Evolutionary conservation across 2,888 invertebrate species (phyloP).

Genomic region (Dorcus parallelipipedus): DNA sequence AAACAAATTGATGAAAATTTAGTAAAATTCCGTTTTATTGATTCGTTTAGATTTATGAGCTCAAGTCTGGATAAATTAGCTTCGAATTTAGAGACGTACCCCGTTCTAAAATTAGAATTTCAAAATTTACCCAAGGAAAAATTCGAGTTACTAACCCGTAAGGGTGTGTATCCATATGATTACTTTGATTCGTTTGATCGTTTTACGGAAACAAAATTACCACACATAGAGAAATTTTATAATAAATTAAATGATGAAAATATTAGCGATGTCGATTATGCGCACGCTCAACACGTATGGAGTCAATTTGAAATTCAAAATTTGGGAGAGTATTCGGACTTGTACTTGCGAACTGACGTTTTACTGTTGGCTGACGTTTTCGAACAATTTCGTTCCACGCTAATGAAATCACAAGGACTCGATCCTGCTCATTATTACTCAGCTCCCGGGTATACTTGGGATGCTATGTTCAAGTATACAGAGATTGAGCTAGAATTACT

Average conservation of each 20-base stretch:
- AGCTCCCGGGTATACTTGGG: slow-evolving; percentile 5
- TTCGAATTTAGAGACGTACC: slow-evolving; percentile 4
- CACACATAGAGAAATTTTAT: slow-evolving; percentile 24
- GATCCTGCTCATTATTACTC: slow-evolving; percentile 14
- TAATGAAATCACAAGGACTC: background rate
- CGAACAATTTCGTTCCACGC: slow-evolving; percentile 3
- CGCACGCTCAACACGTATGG: slow-evolving; percentile 35
- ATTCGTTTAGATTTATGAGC: slow-evolving; percentile 28
- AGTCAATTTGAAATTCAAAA: slow-evolving; percentile 28
- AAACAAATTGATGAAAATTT: slow-evolving; percentile 19
- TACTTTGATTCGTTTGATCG: slow-evolving; percentile 12
- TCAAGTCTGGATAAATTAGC: slow-evolving; percentile 26
- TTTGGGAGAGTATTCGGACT: slow-evolving; percentile 33
- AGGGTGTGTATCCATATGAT: slow-evolving; percentile 30
- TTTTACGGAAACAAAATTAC: slow-evolving; percentile 22
- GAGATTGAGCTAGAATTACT: background rate
- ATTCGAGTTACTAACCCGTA: slow-evolving; percentile 15
- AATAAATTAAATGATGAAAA: slow-evolving; percentile 21
- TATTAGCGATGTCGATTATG: slow-evolving; percentile 30
- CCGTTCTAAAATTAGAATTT: background rate
- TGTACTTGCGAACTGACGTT: background rate
- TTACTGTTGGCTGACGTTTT: slow-evolving; percentile 30
- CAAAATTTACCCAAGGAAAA: background rate
- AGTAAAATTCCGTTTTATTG: slow-evolving; percentile 26
- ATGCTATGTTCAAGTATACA: too few species aligned